Evolutionary conservation across 1,140 invertebrate species (phyloP).

Genomic region (Panonychus citri): DNA sequence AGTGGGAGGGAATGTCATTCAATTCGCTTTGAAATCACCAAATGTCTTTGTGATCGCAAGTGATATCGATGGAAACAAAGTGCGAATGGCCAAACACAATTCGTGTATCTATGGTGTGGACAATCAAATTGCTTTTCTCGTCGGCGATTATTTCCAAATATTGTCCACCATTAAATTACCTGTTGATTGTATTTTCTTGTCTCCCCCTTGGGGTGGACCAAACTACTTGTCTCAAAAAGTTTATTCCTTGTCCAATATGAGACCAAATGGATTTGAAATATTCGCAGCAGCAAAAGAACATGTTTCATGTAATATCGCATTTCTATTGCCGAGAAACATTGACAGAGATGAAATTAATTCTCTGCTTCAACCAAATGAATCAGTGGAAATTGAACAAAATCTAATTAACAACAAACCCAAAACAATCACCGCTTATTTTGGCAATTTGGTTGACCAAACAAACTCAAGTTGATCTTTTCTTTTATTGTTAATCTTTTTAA

Average conservation of each 20-base stretch:
- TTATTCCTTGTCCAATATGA: constrained; percentile 54
- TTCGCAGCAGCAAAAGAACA: constrained; percentile 16
- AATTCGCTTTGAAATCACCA: constrained; percentile 70
- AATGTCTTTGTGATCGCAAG: constrained; percentile 77
- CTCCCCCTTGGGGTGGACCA: constrained; percentile 91
- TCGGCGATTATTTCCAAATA: constrained; percentile 63
- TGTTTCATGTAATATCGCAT: constrained; percentile 46
- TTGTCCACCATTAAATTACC: constrained; percentile 24
- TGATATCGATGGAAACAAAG: constrained; percentile 72
- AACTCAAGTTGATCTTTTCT: too few relatives aligned
- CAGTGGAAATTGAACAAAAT: constrained; percentile 85
- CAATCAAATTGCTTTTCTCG: constrained; percentile 74
- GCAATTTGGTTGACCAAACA: constrained; percentile 18
- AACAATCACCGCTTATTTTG: constrained; percentile 84
- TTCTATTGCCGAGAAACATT: constrained; percentile 69
- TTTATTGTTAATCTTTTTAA: too few relatives aligned
- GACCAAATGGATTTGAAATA: constrained; percentile 37
- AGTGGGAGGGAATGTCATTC: constrained; percentile 87
- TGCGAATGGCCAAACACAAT: constrained; percentile 65
- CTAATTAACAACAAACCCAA: constrained; percentile 64
- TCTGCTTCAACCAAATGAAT: constrained; percentile 36
- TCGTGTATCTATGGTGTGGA: constrained; percentile 66
- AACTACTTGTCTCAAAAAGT: constrained; percentile 33
- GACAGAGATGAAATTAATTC: constrained; percentile 4
- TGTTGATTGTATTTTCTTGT: constrained; percentile 70